Base-by-base conservation (phyloP, 2,113 vertebrate genomes). In the Geothlypis trichas region DNA sequence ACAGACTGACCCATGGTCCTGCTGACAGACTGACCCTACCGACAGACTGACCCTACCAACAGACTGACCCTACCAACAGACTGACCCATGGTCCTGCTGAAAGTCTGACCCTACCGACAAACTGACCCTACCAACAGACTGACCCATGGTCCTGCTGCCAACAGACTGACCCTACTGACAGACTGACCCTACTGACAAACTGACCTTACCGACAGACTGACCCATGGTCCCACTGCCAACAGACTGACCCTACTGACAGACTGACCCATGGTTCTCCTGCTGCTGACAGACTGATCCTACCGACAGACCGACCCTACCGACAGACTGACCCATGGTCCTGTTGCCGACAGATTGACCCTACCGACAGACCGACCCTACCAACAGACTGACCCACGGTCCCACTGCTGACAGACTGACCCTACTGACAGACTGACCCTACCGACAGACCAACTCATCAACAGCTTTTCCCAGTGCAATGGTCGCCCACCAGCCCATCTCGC, bases 361-460 rank as follows among this genome's bases (percentile, higher is more conserved):
- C 46, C 6, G 12, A 47, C 47, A 47, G 46, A 47, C 46, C 22
- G 49, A 26, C 49, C 24, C 8, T 30, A 7, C 52, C 3, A 2
- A 5, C 20, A 37, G 58, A 59, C 49, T 16, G 49, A 10, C 49
- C 47, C 49, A 49, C 15, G 2, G 7, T 49, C 13, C 47, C 8
- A 3, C 52, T 31, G 12, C 52, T 0, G 17, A 5, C 27, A 35
- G 33, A 58, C 31, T 33, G 54, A 21, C 19, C 31, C 30, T 8
- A 46, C 20, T 0, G 5, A 52, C 15, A 71, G 15, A 46, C 30
- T 33, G 54, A 12, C 28, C 28, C 28, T 7, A 31, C 52, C 1
- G 17, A 30, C 17, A 54, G 28, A 31, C 30, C 13, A 31, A 26
- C 44, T 22, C 46, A 49, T 0, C 0, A 1, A 28, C 1, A 3